A percentile compares a stretch with the other conserved stretches of the same genome.
phyloP scores from a whole-genome alignment of 2,797 vertebrate genomes.

The Diglossa cyanea region DNA sequence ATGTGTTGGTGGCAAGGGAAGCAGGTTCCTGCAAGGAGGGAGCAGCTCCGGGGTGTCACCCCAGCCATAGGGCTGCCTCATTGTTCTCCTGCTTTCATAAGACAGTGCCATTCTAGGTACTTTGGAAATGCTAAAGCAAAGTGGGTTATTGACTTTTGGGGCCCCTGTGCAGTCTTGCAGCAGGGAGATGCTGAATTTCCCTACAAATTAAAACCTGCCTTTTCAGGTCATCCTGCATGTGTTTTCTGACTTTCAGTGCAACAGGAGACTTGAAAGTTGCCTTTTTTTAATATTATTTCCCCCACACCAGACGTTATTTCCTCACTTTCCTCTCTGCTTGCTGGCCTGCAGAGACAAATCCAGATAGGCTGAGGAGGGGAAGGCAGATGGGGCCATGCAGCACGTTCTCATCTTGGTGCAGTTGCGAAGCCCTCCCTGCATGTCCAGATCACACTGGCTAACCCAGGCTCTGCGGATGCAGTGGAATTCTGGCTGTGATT shows the following conservation, averaged over 20 bases:
- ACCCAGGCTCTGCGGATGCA: fast-evolving
- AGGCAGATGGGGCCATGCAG: fast-evolving
- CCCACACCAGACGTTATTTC: not conserved
- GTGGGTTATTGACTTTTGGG: not conserved
- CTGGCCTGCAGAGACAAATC: not conserved
- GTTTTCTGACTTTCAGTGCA: not conserved
- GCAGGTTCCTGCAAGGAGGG: fast-evolving
- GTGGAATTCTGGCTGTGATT: not conserved
- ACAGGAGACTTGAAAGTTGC: not conserved
- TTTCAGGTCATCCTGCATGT: not conserved
- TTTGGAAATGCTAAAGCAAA: not conserved
- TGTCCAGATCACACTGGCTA: fast-evolving
- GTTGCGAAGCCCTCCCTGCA: not conserved
- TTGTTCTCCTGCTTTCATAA: not conserved
- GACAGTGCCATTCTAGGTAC: not conserved
- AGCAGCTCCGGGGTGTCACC: not conserved
- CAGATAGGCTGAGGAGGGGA: not conserved
- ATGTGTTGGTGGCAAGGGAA: not conserved
- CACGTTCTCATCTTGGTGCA: not conserved
- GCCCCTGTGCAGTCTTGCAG: not conserved
- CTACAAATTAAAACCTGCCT: not conserved
- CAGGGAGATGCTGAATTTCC: not conserved
- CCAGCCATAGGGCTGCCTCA: not conserved
- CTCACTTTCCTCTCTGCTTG: not conserved
- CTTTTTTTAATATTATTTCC: not conserved